These are phyloP conservation scores for Pocota personata DNA, from an alignment of 2,888 invertebrate genomes.

Conservation along the genomic window DNA sequence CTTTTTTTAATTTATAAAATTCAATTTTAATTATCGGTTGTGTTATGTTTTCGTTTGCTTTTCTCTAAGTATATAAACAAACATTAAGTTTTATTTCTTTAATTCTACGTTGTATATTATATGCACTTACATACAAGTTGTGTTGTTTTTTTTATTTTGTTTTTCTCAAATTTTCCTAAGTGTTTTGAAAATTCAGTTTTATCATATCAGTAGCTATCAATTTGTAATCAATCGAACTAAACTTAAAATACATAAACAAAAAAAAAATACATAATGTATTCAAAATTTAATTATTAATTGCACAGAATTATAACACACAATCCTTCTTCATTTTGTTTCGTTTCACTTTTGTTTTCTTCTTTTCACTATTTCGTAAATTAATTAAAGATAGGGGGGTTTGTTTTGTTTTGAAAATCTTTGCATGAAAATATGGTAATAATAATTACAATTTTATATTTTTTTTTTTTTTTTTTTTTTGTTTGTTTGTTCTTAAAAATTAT, in stretches of 20 bases:
- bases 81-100: conserved; percentile 11
- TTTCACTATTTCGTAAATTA: conserved; percentile 51
- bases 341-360: conserved; percentile 17
- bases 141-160: conserved; percentile 14
- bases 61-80: conserved; percentile 19
- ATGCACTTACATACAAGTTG: conserved; percentile 51
- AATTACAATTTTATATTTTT: conserved; percentile 45
- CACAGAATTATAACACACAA: conserved; percentile 62
- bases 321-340: conserved; percentile 18
- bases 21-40: conserved; percentile 18
- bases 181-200: conserved; percentile 53
- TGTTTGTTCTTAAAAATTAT: conserved; percentile 63
- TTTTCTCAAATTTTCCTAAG: conserved; percentile 56
- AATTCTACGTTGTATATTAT: conserved; percentile 27
- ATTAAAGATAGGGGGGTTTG: conserved; percentile 51
- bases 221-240: conserved; percentile 60
- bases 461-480: conserved; percentile 33
- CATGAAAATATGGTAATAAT: conserved; percentile 47
- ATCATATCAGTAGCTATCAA: conserved; percentile 28
- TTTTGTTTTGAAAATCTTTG: conserved; percentile 34
- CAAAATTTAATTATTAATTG: conserved; percentile 68
- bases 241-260: conserved; percentile 61
- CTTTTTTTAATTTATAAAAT: conserved; percentile 37
- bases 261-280: conserved; percentile 64
- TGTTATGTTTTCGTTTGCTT: conserved; percentile 5